A percentile compares a stretch with the other conserved stretches of the same genome.
phyloP scores from a whole-genome alignment of 2,888 invertebrate species.

The Drosophila emarginata region DNA sequence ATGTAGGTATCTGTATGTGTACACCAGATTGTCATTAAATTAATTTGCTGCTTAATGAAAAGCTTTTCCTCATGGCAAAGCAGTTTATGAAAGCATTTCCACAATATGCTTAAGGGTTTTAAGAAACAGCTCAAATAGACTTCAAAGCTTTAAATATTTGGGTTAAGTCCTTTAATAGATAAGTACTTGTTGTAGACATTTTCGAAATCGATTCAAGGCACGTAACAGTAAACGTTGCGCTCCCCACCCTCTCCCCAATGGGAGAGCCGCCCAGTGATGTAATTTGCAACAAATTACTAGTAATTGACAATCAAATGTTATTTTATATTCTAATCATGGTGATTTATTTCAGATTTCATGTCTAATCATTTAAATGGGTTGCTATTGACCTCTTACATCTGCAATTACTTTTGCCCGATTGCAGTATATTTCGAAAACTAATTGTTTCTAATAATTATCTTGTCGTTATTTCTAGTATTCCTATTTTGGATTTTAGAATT shows the following conservation, averaged over 20 bases:
- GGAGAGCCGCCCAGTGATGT: too few species aligned
- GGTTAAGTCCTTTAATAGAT: conserved; percentile 2
- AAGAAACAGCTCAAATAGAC: neutral
- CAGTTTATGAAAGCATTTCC: conserved; percentile 55
- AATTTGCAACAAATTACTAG: too few species aligned
- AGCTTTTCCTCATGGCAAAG: conserved; percentile 45
- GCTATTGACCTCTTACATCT: too few species aligned
- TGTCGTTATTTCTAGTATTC: too few species aligned
- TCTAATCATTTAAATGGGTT: too few species aligned
- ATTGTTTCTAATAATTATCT: neutral
- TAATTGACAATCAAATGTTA: too few species aligned
- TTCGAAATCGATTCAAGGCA: neutral
- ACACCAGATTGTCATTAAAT: conserved; percentile 56
- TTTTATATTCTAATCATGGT: too few species aligned
- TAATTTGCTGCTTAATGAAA: conserved; percentile 67
- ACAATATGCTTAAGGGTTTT: conserved; percentile 37
- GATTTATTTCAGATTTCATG: too few species aligned
- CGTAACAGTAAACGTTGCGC: neutral
- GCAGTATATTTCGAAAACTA: too few species aligned
- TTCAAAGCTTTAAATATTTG: neutral
- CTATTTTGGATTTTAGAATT: too few species aligned
- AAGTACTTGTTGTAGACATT: neutral
- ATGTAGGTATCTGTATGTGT: conserved; percentile 3
- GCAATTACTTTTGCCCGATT: too few species aligned
- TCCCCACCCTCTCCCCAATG: too few species aligned